phyloP scores from a whole-genome alignment of 2,113 vertebrate species.

The Syngnathus scovelli region DNA sequence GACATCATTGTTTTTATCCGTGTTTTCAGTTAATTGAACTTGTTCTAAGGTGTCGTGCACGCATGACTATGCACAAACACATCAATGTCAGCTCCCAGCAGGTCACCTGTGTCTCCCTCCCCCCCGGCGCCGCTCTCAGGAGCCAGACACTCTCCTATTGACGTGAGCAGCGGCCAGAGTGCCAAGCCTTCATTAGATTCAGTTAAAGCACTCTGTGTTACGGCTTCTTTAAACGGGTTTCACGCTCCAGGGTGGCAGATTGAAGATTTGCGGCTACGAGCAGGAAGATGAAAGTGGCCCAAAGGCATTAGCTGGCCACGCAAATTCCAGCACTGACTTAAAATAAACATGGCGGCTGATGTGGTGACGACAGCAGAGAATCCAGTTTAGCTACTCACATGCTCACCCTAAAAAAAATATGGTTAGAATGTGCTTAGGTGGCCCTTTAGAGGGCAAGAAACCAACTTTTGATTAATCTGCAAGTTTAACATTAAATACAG shows the following conservation, averaged over 20 bases:
- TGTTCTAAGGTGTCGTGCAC: background rate
- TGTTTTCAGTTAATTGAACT: background rate
- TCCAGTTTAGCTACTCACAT: slow-evolving; percentile 35
- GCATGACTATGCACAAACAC: slow-evolving; percentile 25
- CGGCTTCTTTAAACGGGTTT: slow-evolving; percentile 38
- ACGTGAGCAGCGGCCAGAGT: slow-evolving; percentile 40
- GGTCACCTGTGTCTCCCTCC: slow-evolving; percentile 35
- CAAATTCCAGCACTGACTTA: slow-evolving; percentile 54
- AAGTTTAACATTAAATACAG: too few relatives aligned
- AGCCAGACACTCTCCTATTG: slow-evolving; percentile 59
- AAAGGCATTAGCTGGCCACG: slow-evolving; percentile 50
- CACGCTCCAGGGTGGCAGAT: slow-evolving; percentile 27
- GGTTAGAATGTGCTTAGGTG: slow-evolving; percentile 3
- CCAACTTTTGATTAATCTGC: background rate
- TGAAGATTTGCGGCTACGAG: slow-evolving; percentile 37
- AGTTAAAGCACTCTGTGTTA: slow-evolving; percentile 55
- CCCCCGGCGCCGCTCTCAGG: slow-evolving; percentile 41
- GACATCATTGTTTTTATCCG: too few relatives aligned
- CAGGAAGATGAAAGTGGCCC: slow-evolving; percentile 57
- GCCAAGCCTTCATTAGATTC: slow-evolving; percentile 66
- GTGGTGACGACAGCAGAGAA: slow-evolving; percentile 50
- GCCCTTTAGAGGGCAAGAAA: background rate
- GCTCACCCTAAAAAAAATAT: slow-evolving; percentile 22
- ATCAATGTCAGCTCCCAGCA: slow-evolving; percentile 24
- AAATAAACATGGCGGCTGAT: slow-evolving; percentile 52